phyloP scores from a whole-genome alignment of 1,140 invertebrate genomes.

The Oncopodura yosiiana region DNA sequence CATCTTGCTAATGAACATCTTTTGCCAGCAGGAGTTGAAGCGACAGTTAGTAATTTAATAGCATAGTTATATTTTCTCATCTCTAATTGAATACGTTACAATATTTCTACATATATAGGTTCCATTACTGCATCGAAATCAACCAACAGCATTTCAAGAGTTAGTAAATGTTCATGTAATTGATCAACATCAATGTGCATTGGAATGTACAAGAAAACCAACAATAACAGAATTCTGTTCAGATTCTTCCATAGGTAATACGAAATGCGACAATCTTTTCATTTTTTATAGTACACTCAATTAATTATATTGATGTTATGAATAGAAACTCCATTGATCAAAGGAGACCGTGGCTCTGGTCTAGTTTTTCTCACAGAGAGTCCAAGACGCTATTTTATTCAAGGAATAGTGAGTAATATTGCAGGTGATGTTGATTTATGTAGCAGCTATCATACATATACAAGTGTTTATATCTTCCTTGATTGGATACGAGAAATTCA shows the following conservation, averaged over 20 bases:
- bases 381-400: slow-evolving; percentile 14
- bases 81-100: neutral
- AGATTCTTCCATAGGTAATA: neutral
- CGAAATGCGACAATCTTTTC: neutral
- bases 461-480: slow-evolving; percentile 17
- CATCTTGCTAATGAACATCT: slow-evolving; percentile 16
- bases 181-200: slow-evolving; percentile 14
- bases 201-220: slow-evolving; percentile 12
- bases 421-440: slow-evolving; percentile 16
- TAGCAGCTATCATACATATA: slow-evolving; percentile 14
- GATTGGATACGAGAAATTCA: slow-evolving; percentile 21
- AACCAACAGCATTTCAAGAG: slow-evolving; percentile 16
- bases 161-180: slow-evolving; percentile 7
- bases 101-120: slow-evolving; percentile 4
- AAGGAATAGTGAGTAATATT: slow-evolving; percentile 22
- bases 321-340: slow-evolving; percentile 3
- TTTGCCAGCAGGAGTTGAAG: slow-evolving; percentile 13
- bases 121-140: slow-evolving; percentile 15
- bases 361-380: slow-evolving; percentile 16
- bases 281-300: neutral
- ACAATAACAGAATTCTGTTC: slow-evolving; percentile 25
- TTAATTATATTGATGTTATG: neutral
- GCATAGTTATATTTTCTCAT: neutral
- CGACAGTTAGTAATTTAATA: slow-evolving; percentile 1
- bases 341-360: slow-evolving; percentile 15